phyloP scores from a whole-genome alignment of 1,140 invertebrate genomes.

The Bombus pyrosoma region DNA sequence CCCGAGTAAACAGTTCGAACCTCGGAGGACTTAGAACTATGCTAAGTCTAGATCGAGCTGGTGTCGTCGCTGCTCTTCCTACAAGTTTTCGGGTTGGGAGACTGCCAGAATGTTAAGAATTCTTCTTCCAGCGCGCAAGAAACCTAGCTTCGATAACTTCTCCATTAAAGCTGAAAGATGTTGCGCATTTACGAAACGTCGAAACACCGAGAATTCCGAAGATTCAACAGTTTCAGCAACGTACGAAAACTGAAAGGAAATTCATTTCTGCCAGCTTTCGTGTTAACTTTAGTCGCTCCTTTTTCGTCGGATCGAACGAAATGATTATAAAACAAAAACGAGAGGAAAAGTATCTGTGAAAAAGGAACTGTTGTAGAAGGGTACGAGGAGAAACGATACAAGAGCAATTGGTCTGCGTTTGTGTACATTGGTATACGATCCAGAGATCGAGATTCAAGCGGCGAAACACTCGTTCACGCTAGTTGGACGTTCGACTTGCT shows the following conservation, averaged over 20 bases:
- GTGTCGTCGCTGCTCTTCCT: not conserved
- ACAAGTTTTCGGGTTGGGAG: not conserved
- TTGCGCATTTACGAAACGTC: not conserved
- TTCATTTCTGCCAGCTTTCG: not conserved
- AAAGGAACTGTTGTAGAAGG: not conserved
- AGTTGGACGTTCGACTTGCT: conserved; percentile 64
- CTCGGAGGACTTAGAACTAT: not conserved
- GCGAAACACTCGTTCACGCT: conserved; percentile 47
- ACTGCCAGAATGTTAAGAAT: conserved; percentile 29
- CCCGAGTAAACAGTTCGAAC: not conserved
- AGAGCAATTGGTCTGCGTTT: not conserved
- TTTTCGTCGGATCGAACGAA: not conserved
- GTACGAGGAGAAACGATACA: not conserved
- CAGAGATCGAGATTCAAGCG: conserved; percentile 48
- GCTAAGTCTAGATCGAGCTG: not conserved
- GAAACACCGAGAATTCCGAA: not conserved
- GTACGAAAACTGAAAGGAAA: not conserved
- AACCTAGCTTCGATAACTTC: conserved; percentile 8
- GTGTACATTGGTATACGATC: conserved; percentile 4
- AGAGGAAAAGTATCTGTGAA: not conserved
- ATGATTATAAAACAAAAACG: not conserved
- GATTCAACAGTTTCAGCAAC: not conserved
- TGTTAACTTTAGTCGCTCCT: no score
- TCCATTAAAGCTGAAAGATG: conserved; percentile 2
- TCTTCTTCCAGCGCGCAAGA: conserved; percentile 11